Base-by-base conservation (phyloP, 2,797 vertebrate genomes). In the Phrynocephalus guinanensis region DNA sequence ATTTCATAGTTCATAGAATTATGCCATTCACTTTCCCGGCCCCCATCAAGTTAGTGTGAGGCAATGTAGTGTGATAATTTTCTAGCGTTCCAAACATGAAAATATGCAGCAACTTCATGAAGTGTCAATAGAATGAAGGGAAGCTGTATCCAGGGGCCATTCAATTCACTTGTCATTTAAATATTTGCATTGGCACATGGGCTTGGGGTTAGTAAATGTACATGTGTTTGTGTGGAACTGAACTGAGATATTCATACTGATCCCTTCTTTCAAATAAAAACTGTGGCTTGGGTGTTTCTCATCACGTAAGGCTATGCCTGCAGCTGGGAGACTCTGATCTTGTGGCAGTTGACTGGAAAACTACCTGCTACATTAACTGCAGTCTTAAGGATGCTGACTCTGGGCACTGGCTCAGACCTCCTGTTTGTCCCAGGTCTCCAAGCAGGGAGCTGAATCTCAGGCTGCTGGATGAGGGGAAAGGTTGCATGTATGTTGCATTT, bases 81-180 rank as follows among this genome's bases (percentile, higher is more conserved):
- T 30, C 73, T 15, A 18, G 28, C 63, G 83, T 26, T 85, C 33
- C 84, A 15, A 63, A 67, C 85, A 50, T 86, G 28, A 77, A 91
- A 81, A 56, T 22, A 38, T 0, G 18, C 15, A 70, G 38, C 28
- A 71, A 30, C 48, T 72, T 48, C 4, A 71, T 28, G 48, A 82
- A 82, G 44, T 70, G 13, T 28, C 26, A 70, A 38, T 26, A 70
- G 15, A 18, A 83, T 83, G 3, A 20, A 72, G 28, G 48, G n/a
- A 50, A 63, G 24, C 4, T 11, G n/a, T 79, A 60, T 63, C n/a
- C 2, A 63, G 18, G 30, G 5, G 52, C 33, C 22, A 80, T 30
- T 30, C 9, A 38, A 56, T 38, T 80, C 7, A 33, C 22, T 38
- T 38, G n/a, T 33, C 30, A 38, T 33, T 33, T 80, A 80, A 56